Base-by-base conservation (phyloP, 1,140 invertebrate species). In the Caerostris extrusa region DNA sequence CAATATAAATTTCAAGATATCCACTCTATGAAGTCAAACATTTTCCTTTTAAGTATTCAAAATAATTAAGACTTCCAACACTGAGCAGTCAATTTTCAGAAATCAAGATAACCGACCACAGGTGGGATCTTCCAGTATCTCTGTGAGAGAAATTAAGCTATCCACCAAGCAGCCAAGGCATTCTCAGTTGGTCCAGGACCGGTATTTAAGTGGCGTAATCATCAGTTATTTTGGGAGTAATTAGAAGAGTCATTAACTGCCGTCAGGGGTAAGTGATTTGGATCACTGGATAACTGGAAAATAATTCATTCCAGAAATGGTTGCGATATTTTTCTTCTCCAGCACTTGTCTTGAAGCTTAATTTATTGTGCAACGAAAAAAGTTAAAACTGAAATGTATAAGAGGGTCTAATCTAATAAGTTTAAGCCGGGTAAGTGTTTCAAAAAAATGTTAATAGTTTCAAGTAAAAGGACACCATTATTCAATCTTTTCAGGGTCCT, bases 211-310 rank as follows among this genome's bases (percentile, higher is more conserved):
- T 34, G 71, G 50, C 7, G 71, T 77, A 77, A 77, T 77, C 71
- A 77, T 50, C 71, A 77, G 71, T 77, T 77, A 77, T 77, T 77
- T 77, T 77, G 71, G 71, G 71, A 77, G 71, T 77, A 77, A 77
- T 77, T 77, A 77, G 71, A 34, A 5, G 10, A 77, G 71, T 77
- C 71, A 77, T 77, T 77, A 77, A 77, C 34, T 77, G 71, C 71
- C 71, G 71, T 77, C 71, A 77, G 10, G 71, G 71, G 53, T 77
- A 77, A 77, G 71, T 77, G 71, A 77, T 77, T 77, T 50, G 71
- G 50, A 77, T 77, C 34, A 77, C 34, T 77, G 71, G 71, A 77
- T 77, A 77, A 77, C 71, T 77, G 71, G 34, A 77, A 77, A 77
- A 50, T 77, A 34, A 77, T 77, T 77, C 71, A 77, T 77, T 53